phyloP scores from a whole-genome alignment of 2,888 invertebrate species.

The Drosophila pegasa region DNA sequence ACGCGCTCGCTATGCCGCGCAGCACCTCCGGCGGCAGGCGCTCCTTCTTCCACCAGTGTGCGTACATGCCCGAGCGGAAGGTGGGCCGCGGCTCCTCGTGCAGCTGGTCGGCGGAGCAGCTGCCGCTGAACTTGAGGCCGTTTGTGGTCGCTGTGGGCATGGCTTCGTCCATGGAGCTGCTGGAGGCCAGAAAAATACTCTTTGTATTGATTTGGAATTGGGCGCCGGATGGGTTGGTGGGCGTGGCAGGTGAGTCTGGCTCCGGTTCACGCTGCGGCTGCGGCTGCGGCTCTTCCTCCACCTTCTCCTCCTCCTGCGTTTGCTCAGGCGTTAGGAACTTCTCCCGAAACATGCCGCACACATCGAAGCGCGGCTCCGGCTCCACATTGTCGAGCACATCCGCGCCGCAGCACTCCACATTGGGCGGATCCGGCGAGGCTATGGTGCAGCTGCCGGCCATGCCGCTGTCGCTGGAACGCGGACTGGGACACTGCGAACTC shows the following conservation, averaged over 20 bases:
- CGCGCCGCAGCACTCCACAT: constrained; percentile 57
- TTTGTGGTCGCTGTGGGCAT: constrained; percentile 8
- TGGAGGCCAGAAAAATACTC: constrained; percentile 81
- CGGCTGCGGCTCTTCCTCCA: not conserved
- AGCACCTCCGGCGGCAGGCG: constrained; percentile 90
- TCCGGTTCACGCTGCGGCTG: constrained; percentile 22
- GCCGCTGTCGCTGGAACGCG: constrained; percentile 91
- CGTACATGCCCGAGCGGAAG: constrained; percentile 94
- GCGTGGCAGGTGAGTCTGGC: constrained; percentile 9
- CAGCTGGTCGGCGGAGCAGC: constrained; percentile 59
- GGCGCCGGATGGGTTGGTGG: constrained; percentile 29
- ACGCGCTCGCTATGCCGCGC: constrained; percentile 84
- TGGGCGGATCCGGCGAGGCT: constrained; percentile 89
- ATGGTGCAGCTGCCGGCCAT: constrained; percentile 93
- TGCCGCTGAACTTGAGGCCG: constrained; percentile 55
- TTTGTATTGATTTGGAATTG: constrained; percentile 82
- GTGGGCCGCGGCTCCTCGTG: constrained; percentile 76
- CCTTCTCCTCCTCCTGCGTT: constrained; percentile 55
- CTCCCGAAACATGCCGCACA: constrained; percentile 84
- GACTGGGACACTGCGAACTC: constrained; percentile 88
- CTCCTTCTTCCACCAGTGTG: constrained; percentile 97
- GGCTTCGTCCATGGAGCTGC: constrained; percentile 63
- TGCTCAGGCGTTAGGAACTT: constrained; percentile 82
- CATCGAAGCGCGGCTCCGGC: constrained; percentile 81
- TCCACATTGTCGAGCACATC: constrained; percentile 62